phyloP scores from a whole-genome alignment of 2,797 vertebrate genomes.

The Halcyon smyrnensis region DNA sequence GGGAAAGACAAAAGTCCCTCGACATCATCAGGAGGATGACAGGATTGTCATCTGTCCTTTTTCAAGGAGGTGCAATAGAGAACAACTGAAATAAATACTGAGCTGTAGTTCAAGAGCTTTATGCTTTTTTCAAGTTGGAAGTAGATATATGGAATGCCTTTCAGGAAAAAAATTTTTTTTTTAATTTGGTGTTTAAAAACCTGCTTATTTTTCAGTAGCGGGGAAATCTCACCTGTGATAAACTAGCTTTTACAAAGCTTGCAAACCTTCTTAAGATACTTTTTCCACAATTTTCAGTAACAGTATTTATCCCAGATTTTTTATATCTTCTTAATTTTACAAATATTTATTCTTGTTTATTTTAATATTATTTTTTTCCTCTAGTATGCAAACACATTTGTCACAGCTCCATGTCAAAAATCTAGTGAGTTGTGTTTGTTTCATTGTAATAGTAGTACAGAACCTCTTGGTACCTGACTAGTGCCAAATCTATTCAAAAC shows the following conservation, averaged over 20 bases:
- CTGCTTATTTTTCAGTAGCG: background rate
- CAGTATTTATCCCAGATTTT: background rate
- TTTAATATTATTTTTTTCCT: background rate
- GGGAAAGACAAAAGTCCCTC: background rate
- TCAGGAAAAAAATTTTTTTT: background rate
- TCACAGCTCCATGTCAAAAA: background rate
- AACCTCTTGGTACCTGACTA: constrained; percentile 4
- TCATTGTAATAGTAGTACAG: background rate
- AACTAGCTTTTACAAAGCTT: background rate
- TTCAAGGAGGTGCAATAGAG: background rate
- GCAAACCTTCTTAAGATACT: background rate
- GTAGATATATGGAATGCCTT: background rate
- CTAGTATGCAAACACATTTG: background rate
- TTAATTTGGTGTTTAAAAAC: background rate
- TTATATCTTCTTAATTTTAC: background rate
- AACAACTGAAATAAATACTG: background rate
- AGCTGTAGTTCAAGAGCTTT: background rate
- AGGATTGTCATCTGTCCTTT: background rate
- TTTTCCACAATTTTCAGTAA: background rate
- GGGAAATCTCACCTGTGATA: background rate
- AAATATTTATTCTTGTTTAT: background rate
- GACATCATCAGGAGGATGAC: background rate
- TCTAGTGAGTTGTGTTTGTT: background rate
- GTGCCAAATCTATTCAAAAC: constrained; percentile 45
- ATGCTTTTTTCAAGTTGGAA: background rate